Evolutionary conservation across 2,113 vertebrate species (phyloP).

Genomic region (Irena cyanogastra): DNA sequence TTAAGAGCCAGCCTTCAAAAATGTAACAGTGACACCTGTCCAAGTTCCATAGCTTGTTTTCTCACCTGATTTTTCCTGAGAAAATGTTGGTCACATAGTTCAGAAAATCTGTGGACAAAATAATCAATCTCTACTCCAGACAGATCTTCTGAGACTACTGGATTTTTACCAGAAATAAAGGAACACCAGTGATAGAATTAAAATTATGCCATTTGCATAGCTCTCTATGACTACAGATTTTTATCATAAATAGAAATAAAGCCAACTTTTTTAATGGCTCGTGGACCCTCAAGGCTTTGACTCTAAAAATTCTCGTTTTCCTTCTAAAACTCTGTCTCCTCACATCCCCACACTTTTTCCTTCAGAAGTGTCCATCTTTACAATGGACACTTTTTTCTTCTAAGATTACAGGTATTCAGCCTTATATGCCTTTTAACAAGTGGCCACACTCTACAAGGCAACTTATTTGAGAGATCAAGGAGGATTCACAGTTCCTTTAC

Average conservation of each 20-base stretch:
- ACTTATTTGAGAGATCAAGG: background rate
- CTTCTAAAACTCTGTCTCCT: background rate
- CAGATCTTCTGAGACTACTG: background rate
- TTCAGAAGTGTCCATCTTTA: background rate
- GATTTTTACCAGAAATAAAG: background rate
- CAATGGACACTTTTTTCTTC: background rate
- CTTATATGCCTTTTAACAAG: background rate
- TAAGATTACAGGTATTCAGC: background rate
- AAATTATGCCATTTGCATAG: background rate
- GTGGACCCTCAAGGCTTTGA: background rate
- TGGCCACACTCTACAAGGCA: background rate
- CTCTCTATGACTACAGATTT: background rate
- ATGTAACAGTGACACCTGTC: background rate
- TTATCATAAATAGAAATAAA: background rate
- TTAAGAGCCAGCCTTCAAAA: background rate
- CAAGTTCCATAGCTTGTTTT: background rate
- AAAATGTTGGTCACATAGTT: background rate
- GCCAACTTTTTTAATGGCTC: background rate
- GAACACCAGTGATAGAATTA: background rate
- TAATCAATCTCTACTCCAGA: background rate
- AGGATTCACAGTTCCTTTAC: background rate
- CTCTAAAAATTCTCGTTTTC: background rate
- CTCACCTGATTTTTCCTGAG: background rate
- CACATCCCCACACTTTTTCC: background rate
- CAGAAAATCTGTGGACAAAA: background rate